Evolutionary conservation across 2,888 invertebrate species (phyloP), one percentile per base, ranked within the genome.

Genomic region (Nycteola revayana): DNA sequence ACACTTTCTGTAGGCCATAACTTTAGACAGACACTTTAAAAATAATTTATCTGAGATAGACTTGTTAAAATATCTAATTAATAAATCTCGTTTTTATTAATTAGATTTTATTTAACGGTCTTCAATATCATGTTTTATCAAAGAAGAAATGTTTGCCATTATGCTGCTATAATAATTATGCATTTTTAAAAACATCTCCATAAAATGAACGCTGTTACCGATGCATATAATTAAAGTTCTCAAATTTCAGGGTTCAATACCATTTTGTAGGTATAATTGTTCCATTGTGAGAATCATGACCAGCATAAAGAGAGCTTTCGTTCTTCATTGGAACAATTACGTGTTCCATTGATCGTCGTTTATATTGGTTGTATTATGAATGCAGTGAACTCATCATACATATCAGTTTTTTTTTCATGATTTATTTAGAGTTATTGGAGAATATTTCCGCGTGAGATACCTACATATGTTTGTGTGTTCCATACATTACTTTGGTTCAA

Each of bases 251-350:
- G 34, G 42, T 41, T 43, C 55, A 52, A 45, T 45, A 36, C 17
- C 36, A 36, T 25, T 20, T 28, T 9, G 18, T 29, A 44, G 32
- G 31, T 20, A 34, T 60, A 52, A 60, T 55, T 42, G 51, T 51
- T 52, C 48, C 43, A 60, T 60, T 60, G 58, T 60, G 24, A 10
- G 35, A 29, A 22, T 26, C 27, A 29, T 30, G 25, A 35, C 45
- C 46, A 51, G 43, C 32, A 27, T 42, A 48, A 43, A 33, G n/a
- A 6, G 46, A 53, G 1, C 53, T 25, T 51, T 46, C 48, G 36
- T 32, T 50, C 47, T 57, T 57, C 41, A 60, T 57, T 50, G 34
- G 34, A 44, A 35, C 25, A 23, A 44, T 59, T 56, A n/a, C 43
- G 42, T 26, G 31, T 33, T 36, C 30, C 38, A 59, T 49, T 49